phyloP scores from a whole-genome alignment of 2,888 invertebrate genomes.

The Agrotis segetum region DNA sequence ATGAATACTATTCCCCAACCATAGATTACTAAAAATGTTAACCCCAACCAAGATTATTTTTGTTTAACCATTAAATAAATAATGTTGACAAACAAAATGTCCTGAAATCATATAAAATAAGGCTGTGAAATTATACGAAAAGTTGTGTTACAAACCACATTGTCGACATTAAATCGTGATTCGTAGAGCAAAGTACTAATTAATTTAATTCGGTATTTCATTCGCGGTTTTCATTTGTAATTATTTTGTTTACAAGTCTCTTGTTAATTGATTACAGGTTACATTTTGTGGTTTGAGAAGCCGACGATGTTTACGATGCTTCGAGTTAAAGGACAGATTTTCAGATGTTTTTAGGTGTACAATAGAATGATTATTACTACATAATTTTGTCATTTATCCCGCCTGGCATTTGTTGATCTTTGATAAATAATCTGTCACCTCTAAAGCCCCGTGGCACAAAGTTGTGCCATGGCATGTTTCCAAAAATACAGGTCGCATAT shows the following conservation, averaged over 20 bases:
- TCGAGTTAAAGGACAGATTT: background rate
- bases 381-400: no score
- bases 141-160: background rate
- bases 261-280: slow-evolving; percentile 1
- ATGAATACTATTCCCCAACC: background rate
- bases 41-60: no score
- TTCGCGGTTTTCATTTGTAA: slow-evolving; percentile 23
- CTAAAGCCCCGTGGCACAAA: no score
- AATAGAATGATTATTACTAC: no score
- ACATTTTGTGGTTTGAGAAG: background rate
- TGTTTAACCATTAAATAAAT: no score
- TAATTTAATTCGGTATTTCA: slow-evolving; percentile 6
- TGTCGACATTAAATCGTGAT: slow-evolving; percentile 5
- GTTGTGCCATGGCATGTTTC: no score
- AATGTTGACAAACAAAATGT: background rate
- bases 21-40: no score
- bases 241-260: slow-evolving; percentile 19
- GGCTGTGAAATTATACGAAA: background rate
- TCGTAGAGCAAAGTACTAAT: slow-evolving; percentile 6
- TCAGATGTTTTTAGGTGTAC: background rate
- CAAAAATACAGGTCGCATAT: no score
- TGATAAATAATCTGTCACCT: no score
- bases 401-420: no score
- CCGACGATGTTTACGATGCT: background rate
- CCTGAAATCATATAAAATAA: background rate